Evolutionary conservation across 2,888 invertebrate genomes (phyloP), one percentile per base, ranked within the genome.

Genomic region (Drosophila flavopinicola): DNA sequence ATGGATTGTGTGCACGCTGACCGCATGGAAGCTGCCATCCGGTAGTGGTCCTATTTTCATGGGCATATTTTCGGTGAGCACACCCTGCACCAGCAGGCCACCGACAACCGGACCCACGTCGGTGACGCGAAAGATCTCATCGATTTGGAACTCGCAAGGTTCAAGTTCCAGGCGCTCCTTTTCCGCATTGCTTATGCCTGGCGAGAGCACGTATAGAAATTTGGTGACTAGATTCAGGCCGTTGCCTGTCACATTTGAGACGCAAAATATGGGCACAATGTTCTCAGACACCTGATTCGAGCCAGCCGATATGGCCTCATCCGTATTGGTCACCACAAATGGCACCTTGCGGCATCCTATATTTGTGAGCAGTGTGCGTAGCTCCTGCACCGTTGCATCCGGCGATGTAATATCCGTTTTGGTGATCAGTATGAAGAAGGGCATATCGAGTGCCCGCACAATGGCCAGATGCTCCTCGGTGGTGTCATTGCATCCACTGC

Each of bases 401-500:
- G 93, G 92, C 2, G 93, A 91, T n/a, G 95, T 95, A 56, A 97
- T 93, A 91, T 99, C 99, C 56, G 95, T 95, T 92, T 99, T 99
- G 64, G 96, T 98, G 60, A 99, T 93, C 1, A 99, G 96, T 11
- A 98, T 95, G 90, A 99, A 98, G 90, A 99, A 95, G 0, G 99
- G 98, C 82, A 96, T 94, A 78, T 96, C 94, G 38, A 97, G 90
- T 0, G 96, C 96, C 0, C 95, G 92, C 1, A 95, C 94, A 35
- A 99, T 94, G 0, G 96, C 95, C 57, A 99, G 92, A 91, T 99
- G 99, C 89, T 99, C 99, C 77, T 96, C 95, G 0, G 98, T 97
- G 90, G 96, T 96, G 4, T 94, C 93, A 0, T 94, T 94, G 33
- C 95, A 94, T 7, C 97, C 97, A 0, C 95, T 95, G 17, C 95